Evolutionary conservation across 2,888 invertebrate genomes (phyloP), one percentile per base, ranked within the genome.

Genomic region (Chromoteleia sp.): DNA sequence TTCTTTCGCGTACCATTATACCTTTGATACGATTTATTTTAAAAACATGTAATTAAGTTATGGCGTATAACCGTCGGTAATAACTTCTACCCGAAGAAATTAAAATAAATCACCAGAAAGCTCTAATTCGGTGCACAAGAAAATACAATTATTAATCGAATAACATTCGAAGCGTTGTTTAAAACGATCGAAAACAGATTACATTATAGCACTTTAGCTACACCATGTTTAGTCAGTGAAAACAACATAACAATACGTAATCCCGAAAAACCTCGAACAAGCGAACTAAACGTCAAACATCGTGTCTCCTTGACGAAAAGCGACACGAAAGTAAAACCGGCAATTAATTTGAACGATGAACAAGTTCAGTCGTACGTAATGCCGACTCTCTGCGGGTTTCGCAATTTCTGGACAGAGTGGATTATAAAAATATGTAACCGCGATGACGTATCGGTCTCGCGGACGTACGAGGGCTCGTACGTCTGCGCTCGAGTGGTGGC

Each of bases 271-370:
- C 25, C 50, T 29, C 25, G 12, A 12, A 50, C 50, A 50, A 56
- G 36, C 59, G 12, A 43, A 43, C 43, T 10, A 10, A 29, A 30
- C 50, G 50, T 50, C 50, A 41, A 67, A 54, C 67, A 54, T 29
- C 21, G 29, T 54, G 29, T 68, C 43, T 12, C 29, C 43, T 12
- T 19, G 68, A 68, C 43, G 15, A 43, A 68, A 56, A n/a, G n/a
- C 30, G 56, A 68, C 68, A 70, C n/a, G 58, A 39, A 70, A 70
- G 36, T 59, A 39, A 45, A 70, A 4, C 6, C 56, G 33, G 17
- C 70, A 36, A 70, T 70, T 70, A 58, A 70, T 70, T 70, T 58
- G 50, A 58, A 10, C 58, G 70, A 45, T 56, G 68, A 68, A 52
- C 68, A 45, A 29, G 68, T 58, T 29, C 15, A n/a, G 36, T 2